Evolutionary conservation across 1,140 invertebrate genomes (phyloP).

Genomic region (Lanistes nyassanus): DNA sequence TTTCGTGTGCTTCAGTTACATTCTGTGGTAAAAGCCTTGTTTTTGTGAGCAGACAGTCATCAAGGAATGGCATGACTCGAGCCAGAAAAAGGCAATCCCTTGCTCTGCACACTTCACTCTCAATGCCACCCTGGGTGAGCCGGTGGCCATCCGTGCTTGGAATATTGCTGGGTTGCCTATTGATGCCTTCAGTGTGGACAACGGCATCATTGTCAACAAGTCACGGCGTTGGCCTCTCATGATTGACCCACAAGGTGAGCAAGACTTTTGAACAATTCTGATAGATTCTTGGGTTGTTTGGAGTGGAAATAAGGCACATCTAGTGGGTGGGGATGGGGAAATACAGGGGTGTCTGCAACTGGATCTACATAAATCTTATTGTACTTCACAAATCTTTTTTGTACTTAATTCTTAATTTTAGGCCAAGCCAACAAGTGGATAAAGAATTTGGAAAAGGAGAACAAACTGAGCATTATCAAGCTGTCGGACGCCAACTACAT

Average conservation of each 20-base stretch:
- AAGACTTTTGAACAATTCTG: neutral
- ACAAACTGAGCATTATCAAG: constrained; percentile 65
- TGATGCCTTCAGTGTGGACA: constrained; percentile 67
- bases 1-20: no score
- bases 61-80: constrained; percentile 59
- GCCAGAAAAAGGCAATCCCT: constrained; percentile 62
- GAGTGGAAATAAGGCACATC: no score
- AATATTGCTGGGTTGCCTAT: constrained; percentile 68
- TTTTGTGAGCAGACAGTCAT: constrained; percentile 54
- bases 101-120: constrained; percentile 65
- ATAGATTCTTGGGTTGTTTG: neutral
- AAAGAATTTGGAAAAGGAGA: constrained; percentile 82
- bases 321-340: no score
- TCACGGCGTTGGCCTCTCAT: constrained; percentile 67
- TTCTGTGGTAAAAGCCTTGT: neutral
- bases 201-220: constrained; percentile 67
- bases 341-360: neutral
- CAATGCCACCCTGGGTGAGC: constrained; percentile 64
- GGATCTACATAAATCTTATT: no score
- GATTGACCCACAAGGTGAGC: constrained; percentile 67
- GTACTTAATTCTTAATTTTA: no score
- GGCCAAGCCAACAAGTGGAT: constrained; percentile 81
- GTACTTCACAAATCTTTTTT: neutral
- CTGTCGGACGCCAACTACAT: constrained; percentile 66
- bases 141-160: constrained; percentile 67